phyloP scores from a whole-genome alignment of 2,888 invertebrate genomes.

The Melinopterus prodromus region DNA sequence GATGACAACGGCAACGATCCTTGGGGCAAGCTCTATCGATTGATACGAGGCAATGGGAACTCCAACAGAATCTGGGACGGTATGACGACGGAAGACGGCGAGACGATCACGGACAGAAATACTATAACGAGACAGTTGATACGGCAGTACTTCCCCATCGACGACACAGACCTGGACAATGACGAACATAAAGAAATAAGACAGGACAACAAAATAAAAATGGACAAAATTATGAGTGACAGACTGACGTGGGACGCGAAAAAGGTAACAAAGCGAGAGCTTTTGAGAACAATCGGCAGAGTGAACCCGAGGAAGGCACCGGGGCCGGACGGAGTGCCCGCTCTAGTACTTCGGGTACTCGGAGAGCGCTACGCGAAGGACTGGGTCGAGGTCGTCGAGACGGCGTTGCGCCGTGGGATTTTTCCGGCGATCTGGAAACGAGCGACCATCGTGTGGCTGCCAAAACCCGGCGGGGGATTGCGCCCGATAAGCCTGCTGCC shows the following conservation, averaged over 20 bases:
- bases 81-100: background rate
- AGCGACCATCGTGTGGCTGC: background rate
- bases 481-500: constrained; percentile 19
- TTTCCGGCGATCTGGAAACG: constrained; percentile 17
- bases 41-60: background rate
- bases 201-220: background rate
- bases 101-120: background rate
- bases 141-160: background rate
- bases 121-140: background rate
- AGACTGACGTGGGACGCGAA: background rate
- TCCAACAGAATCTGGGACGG: background rate
- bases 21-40: background rate
- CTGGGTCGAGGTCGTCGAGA: background rate
- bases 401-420: background rate
- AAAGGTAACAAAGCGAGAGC: background rate
- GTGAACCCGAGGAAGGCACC: background rate
- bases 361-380: background rate
- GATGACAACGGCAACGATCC: background rate
- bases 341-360: background rate
- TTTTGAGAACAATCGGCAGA: background rate
- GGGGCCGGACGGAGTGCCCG: constrained; percentile 20
- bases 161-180: background rate
- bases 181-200: background rate
- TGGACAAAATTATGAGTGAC: background rate
- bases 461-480: constrained; percentile 12